These are phyloP conservation scores for Mus caroli DNA, from an alignment of 2,797 vertebrate species.

Conservation along the genomic window DNA sequence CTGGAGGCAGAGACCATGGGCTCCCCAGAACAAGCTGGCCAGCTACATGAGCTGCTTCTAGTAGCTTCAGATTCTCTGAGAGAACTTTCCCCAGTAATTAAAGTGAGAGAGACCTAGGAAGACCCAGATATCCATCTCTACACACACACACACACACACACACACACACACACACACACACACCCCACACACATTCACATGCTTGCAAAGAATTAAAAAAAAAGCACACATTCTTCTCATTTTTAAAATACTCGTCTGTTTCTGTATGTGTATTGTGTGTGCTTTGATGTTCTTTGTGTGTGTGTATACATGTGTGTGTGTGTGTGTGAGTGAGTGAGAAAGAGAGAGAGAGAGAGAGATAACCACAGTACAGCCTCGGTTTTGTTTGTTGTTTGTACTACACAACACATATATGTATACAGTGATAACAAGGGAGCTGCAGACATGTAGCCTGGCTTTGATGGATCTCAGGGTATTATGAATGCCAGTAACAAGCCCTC, in stretches of 20 bases:
- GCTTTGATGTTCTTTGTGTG: neutral
- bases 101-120: neutral
- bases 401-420: rapidly evolving
- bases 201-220: neutral
- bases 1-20: no score
- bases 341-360: neutral
- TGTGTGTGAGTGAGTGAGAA: neutral
- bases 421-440: neutral
- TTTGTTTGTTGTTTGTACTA: neutral
- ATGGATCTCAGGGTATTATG: neutral
- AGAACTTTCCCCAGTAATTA: neutral
- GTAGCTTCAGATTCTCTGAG: neutral
- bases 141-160: neutral
- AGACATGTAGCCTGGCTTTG: neutral
- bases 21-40: neutral
- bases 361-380: neutral
- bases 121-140: neutral
- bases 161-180: no score
- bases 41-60: neutral
- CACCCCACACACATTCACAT: no score
- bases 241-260: neutral
- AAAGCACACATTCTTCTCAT: neutral
- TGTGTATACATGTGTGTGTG: no score
- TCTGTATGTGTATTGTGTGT: neutral
- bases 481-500: neutral